Evolutionary conservation across 2,888 invertebrate species (phyloP).

Genomic region (Anoncus sp.): DNA sequence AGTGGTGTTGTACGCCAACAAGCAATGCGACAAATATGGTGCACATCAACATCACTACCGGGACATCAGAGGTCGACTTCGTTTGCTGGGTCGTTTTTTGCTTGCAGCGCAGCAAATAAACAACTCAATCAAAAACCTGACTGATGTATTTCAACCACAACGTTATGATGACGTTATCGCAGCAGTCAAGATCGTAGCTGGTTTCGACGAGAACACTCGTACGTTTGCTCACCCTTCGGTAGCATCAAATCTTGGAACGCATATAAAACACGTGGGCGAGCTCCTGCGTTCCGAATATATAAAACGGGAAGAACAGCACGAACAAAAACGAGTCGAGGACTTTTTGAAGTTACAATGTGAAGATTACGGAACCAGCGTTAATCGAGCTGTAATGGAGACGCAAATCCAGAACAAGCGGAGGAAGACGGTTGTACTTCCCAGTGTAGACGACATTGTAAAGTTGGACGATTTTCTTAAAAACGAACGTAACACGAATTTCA

Average conservation of each 20-base stretch:
- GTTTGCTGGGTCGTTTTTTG: slow-evolving; percentile 63
- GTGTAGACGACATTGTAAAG: slow-evolving; percentile 50
- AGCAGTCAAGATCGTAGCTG: slow-evolving; percentile 31
- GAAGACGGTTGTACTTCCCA: slow-evolving; percentile 54
- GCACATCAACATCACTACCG: slow-evolving; percentile 52
- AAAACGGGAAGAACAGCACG: slow-evolving; percentile 1
- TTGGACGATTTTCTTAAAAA: slow-evolving; percentile 46
- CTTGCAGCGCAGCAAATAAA: slow-evolving; percentile 37
- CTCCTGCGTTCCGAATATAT: slow-evolving; percentile 45
- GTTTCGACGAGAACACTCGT: slow-evolving; percentile 26
- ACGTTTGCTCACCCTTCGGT: slow-evolving; percentile 37
- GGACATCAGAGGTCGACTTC: slow-evolving; percentile 62
- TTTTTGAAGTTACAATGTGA: slow-evolving; percentile 45
- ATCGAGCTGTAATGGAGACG: slow-evolving; percentile 46
- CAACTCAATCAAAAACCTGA: slow-evolving; percentile 33
- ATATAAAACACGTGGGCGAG: slow-evolving; percentile 60
- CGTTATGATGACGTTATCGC: slow-evolving; percentile 38
- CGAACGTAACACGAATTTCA: slow-evolving; percentile 11
- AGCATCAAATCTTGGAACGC: slow-evolving; percentile 61
- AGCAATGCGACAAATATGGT: slow-evolving; percentile 62
- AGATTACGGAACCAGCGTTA: slow-evolving; percentile 43
- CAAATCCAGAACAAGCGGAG: slow-evolving; percentile 36
- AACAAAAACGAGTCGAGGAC: slow-evolving; percentile 52
- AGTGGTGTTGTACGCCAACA: slow-evolving; percentile 55
- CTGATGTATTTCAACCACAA: slow-evolving; percentile 45